These are phyloP conservation scores for Microcebus tavaratra DNA, from an alignment of 2,113 vertebrate species.

Conservation along the genomic window DNA sequence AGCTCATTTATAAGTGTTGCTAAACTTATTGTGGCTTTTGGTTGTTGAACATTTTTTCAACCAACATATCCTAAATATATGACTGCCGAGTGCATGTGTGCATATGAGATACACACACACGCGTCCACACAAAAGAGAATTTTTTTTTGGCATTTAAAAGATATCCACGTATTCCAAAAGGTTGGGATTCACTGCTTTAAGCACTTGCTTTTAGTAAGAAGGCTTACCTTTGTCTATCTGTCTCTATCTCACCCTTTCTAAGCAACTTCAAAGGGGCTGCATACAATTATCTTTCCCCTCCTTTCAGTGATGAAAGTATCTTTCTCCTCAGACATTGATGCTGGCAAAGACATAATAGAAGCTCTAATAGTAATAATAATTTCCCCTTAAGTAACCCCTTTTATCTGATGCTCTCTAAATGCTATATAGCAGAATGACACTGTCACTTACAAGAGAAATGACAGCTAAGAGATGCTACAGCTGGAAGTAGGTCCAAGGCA, in stretches of 20 bases:
- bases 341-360: conserved; percentile 41
- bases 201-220: conserved; percentile 24
- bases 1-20: neutral
- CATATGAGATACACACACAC: neutral
- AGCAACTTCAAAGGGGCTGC: conserved; percentile 15
- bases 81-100: neutral
- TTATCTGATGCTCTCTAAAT: conserved; percentile 38
- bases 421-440: neutral
- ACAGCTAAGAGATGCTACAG: neutral
- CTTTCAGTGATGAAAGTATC: conserved; percentile 34
- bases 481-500: neutral
- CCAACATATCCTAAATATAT: neutral
- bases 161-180: neutral
- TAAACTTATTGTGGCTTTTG: conserved; percentile 31
- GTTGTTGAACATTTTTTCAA: neutral
- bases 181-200: neutral
- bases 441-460: neutral
- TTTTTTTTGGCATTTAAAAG: neutral
- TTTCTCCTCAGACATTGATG: conserved; percentile 21
- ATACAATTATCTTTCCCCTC: neutral
- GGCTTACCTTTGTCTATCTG: neutral
- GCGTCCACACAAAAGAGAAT: neutral
- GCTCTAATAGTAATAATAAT: conserved; percentile 53
- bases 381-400: conserved; percentile 27
- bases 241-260: conserved; percentile 3